These are phyloP conservation scores for Sinonovacula constricta DNA, from an alignment of 1,140 invertebrate species.

Conservation along the genomic window DNA sequence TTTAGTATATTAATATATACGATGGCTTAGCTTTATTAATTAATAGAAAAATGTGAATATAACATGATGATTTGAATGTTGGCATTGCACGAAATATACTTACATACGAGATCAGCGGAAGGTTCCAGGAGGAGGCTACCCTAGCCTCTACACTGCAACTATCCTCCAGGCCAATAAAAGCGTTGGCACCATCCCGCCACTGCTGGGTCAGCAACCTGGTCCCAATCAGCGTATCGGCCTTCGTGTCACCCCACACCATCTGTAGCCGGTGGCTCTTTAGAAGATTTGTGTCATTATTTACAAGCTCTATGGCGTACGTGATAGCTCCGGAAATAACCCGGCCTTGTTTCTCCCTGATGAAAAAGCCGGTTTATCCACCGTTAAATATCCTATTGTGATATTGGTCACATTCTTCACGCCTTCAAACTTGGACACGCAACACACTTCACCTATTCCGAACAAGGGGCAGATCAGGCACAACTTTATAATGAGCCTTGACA, in stretches of 20 bases:
- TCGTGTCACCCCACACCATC: slow-evolving; percentile 67
- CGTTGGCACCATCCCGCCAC: slow-evolving; percentile 87
- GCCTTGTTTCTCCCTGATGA: slow-evolving; percentile 59
- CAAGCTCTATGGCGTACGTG: slow-evolving; percentile 86
- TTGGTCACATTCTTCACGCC: slow-evolving; percentile 48
- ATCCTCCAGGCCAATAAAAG: slow-evolving; percentile 97
- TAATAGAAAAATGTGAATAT: no score
- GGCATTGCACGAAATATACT: no score
- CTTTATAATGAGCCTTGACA: no score
- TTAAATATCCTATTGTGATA: slow-evolving; percentile 64
- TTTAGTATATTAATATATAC: no score
- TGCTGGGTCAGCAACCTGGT: slow-evolving; percentile 61
- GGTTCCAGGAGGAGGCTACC: slow-evolving; percentile 93
- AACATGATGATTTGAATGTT: no score
- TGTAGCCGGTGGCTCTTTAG: slow-evolving; percentile 88
- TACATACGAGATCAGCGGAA: slow-evolving; percentile 98
- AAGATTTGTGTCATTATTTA: slow-evolving; percentile 86
- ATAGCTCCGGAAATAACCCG: slow-evolving; percentile 84
- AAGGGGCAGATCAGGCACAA: no score
- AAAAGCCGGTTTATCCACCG: slow-evolving; percentile 58
- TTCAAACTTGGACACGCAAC: slow-evolving; percentile 41
- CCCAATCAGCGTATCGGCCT: slow-evolving; percentile 63
- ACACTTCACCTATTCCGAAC: no score
- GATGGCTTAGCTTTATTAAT: no score
- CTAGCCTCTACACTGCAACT: slow-evolving; percentile 96